phyloP scores from a whole-genome alignment of 2,888 invertebrate genomes.

The Hydrotaea diabolus region DNA sequence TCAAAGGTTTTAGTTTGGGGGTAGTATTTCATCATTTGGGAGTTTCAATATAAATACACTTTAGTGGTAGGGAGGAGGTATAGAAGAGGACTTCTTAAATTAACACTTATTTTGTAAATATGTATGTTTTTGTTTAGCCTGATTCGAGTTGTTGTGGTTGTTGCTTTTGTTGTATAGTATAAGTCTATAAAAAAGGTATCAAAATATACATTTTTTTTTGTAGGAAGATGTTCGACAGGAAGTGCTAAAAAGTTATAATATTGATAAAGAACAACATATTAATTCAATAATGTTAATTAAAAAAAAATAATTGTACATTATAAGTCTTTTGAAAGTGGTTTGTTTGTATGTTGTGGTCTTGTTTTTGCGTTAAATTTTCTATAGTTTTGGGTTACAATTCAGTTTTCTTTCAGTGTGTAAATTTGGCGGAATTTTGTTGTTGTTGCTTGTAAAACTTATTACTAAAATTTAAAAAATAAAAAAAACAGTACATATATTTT shows the following conservation, averaged over 20 bases:
- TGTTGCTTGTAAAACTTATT: slow-evolving; percentile 53
- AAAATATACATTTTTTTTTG: slow-evolving; percentile 31
- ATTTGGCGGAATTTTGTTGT: slow-evolving; percentile 63
- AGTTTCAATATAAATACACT: not conserved
- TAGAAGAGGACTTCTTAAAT: slow-evolving; percentile 37
- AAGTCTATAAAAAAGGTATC: slow-evolving; percentile 27
- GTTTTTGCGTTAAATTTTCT: slow-evolving; percentile 67
- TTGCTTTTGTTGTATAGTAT: slow-evolving; percentile 57
- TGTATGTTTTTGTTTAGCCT: slow-evolving; percentile 68
- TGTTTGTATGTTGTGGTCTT: slow-evolving; percentile 27
- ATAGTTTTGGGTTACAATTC: slow-evolving; percentile 63
- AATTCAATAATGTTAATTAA: slow-evolving; percentile 45
- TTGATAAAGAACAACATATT: slow-evolving; percentile 33
- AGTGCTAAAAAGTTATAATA: slow-evolving; percentile 4
- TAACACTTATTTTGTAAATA: slow-evolving; percentile 53
- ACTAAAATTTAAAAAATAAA: slow-evolving; percentile 40
- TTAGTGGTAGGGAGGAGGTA: not conserved
- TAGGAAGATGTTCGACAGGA: slow-evolving; percentile 26
- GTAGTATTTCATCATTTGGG: not conserved
- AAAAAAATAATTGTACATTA: slow-evolving; percentile 62
- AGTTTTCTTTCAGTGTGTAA: slow-evolving; percentile 57
- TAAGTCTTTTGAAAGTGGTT: slow-evolving; percentile 61
- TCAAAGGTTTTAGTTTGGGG: not conserved
- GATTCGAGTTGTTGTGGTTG: slow-evolving; percentile 70
- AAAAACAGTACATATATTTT: slow-evolving; percentile 41